Evolutionary conservation across 1,140 invertebrate species (phyloP), one percentile per base, ranked within the genome.

Genomic region (Acromyrmex charruanus): DNA sequence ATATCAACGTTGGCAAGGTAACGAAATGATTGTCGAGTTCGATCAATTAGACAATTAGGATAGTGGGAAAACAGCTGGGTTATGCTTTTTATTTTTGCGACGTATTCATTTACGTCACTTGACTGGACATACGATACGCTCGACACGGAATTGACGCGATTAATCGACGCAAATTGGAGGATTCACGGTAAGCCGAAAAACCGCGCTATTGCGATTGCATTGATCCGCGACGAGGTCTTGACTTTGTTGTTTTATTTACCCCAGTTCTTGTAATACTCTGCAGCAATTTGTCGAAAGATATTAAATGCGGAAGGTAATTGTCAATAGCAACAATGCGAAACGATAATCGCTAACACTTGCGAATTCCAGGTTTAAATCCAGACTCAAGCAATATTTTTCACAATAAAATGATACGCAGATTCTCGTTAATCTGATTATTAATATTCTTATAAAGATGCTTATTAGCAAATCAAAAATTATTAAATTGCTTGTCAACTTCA

Each of bases 31-130:
- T 93, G 93, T 94, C 91, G 92, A 92, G 92, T 92, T 89, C 71
- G 71, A 86, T 90, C 92, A 93, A 95, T 94, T 94, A 92, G 88
- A 80, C 93, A 95, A 95, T 95, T 95, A 93, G 85, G 74, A 61
- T 82, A 89, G 91, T 94, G 93, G 92, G 93, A 94, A 94, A 93
- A 87, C 82, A 82, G 72, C 53, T 51, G 12, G 0, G 49, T 51
- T 90, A 87, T 90, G 65, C 88, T 89, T 61, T 85, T 91, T 88
- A 85, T 44, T 92, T 90, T 85, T 31, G 16, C 87, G 12, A 51
- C 72, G 85, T 87, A 88, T 90, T 79, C 85, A 88, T 89, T 91
- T 86, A 86, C 90, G 90, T 91, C 84, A 91, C 66, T 58, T 25
- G 3, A 16, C 16, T 66, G 80, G 58, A 89, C 51, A 75, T 66